These are phyloP conservation scores for Drosophila suzukii DNA, from an alignment of 1,140 invertebrate genomes.

Conservation along the genomic window DNA sequence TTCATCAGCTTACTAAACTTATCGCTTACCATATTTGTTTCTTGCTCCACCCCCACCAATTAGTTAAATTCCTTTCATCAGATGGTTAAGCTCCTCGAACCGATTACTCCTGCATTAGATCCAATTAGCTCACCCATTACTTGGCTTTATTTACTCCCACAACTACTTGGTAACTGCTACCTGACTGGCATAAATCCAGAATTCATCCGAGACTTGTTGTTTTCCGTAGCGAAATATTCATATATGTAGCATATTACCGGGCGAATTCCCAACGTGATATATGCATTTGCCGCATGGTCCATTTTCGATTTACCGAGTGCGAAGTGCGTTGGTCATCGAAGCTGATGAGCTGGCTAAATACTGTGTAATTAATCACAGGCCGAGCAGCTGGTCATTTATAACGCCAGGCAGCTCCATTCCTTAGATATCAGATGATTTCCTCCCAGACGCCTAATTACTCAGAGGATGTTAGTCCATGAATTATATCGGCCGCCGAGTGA, in stretches of 20 bases:
- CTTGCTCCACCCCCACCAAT: too few relatives aligned
- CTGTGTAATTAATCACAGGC: slow-evolving; percentile 45
- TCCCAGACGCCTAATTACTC: slow-evolving; percentile 52
- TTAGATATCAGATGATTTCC: slow-evolving; percentile 7
- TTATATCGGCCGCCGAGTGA: slow-evolving; percentile 23
- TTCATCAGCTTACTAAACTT: too few relatives aligned
- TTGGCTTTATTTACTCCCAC: not conserved
- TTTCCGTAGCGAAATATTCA: not conserved
- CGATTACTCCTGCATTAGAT: not conserved
- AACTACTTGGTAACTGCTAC: not conserved
- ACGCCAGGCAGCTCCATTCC: slow-evolving; percentile 2
- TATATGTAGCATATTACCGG: not conserved
- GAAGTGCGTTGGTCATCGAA: slow-evolving; percentile 38
- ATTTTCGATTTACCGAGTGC: slow-evolving; percentile 14
- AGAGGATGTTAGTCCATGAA: slow-evolving; percentile 49
- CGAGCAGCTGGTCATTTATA: slow-evolving; percentile 42
- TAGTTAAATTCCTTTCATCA: too few relatives aligned
- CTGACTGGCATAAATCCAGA: slow-evolving; percentile 20
- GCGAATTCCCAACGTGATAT: slow-evolving; percentile 23
- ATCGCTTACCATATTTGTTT: not conserved
- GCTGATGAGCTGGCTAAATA: slow-evolving; percentile 52
- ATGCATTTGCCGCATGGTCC: slow-evolving; percentile 22
- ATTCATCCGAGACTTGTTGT: slow-evolving; percentile 8
- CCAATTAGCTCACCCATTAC: slow-evolving; percentile 10
- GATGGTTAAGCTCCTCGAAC: not conserved